Evolutionary conservation across 2,797 vertebrate species (phyloP).

Genomic region (Chelon auratus): DNA sequence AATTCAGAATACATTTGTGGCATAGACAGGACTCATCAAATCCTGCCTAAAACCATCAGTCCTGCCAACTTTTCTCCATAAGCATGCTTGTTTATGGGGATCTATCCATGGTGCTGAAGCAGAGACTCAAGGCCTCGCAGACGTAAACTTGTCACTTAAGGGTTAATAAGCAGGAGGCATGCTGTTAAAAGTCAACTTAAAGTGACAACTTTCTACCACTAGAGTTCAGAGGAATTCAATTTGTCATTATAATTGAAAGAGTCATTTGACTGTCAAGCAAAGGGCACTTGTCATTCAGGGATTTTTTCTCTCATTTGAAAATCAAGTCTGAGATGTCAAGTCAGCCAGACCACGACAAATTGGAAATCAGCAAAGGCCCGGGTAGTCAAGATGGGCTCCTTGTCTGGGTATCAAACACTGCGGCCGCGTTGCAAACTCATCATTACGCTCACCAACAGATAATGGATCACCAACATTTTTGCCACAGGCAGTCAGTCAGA

Average conservation of each 20-base stretch:
- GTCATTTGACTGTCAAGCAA: slow-evolving; percentile 26
- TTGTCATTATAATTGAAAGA: slow-evolving; percentile 28
- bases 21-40: background rate
- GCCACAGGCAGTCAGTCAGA: slow-evolving; percentile 17
- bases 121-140: slow-evolving; percentile 17
- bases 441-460: slow-evolving; percentile 22
- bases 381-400: background rate
- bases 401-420: background rate
- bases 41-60: background rate
- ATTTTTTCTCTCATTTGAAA: slow-evolving; percentile 16
- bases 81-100: slow-evolving; percentile 16
- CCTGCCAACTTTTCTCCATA: background rate
- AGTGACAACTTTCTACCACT: slow-evolving; percentile 38
- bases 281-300: slow-evolving; percentile 19
- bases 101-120: slow-evolving; percentile 78
- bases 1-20: background rate
- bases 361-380: slow-evolving; percentile 18
- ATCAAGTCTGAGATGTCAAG: slow-evolving; percentile 29
- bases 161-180: slow-evolving; percentile 24
- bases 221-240: slow-evolving; percentile 35
- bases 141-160: slow-evolving; percentile 16
- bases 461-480: slow-evolving; percentile 22
- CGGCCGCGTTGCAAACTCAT: background rate
- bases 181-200: slow-evolving; percentile 50
- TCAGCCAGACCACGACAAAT: background rate